A percentile compares a stretch with the other conserved stretches of the same genome.
Evolutionary conservation across 1,140 invertebrate genomes (phyloP).

Genomic region (Drosophila rufa): DNA sequence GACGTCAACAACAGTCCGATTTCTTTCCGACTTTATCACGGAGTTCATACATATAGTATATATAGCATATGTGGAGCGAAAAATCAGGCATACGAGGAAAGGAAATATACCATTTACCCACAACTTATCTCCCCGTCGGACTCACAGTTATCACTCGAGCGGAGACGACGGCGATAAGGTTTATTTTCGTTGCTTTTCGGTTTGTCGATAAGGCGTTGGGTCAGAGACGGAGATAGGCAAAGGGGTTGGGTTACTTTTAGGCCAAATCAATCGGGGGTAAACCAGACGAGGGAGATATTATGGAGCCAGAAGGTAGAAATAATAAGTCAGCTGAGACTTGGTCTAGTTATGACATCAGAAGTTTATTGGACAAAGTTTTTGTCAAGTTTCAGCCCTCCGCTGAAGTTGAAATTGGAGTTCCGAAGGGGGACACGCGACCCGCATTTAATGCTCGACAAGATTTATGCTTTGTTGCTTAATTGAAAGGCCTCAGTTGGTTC

Average conservation of each 20-base stretch:
- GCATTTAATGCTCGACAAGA: slow-evolving; percentile 37
- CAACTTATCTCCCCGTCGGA: slow-evolving; percentile 66
- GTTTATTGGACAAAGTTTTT: neutral
- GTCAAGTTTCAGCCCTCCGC: no score
- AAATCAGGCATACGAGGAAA: slow-evolving; percentile 21
- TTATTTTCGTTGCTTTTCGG: slow-evolving; percentile 52
- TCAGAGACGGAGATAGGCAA: slow-evolving; percentile 29
- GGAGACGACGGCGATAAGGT: slow-evolving; percentile 63
- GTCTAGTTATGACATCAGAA: slow-evolving; percentile 35
- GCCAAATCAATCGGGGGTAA: slow-evolving; percentile 12
- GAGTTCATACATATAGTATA: slow-evolving; percentile 28
- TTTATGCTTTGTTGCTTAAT: slow-evolving; percentile 57
- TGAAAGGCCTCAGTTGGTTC: slow-evolving; percentile 59
- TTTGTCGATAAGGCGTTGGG: slow-evolving; percentile 47
- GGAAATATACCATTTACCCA: slow-evolving; percentile 55
- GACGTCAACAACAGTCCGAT: neutral
- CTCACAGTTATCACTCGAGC: slow-evolving; percentile 63
- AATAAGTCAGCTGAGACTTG: neutral
- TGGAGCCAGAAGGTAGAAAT: slow-evolving; percentile 20
- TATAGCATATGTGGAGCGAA: slow-evolving; percentile 13
- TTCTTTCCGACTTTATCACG: slow-evolving; percentile 39
- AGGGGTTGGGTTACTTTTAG: slow-evolving; percentile 21
- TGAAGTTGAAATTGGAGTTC: neutral
- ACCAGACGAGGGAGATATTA: neutral
- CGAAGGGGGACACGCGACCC: slow-evolving; percentile 43